These are phyloP conservation scores for Nephrocerus scutellatus DNA, from an alignment of 2,888 invertebrate genomes.

Conservation along the genomic window DNA sequence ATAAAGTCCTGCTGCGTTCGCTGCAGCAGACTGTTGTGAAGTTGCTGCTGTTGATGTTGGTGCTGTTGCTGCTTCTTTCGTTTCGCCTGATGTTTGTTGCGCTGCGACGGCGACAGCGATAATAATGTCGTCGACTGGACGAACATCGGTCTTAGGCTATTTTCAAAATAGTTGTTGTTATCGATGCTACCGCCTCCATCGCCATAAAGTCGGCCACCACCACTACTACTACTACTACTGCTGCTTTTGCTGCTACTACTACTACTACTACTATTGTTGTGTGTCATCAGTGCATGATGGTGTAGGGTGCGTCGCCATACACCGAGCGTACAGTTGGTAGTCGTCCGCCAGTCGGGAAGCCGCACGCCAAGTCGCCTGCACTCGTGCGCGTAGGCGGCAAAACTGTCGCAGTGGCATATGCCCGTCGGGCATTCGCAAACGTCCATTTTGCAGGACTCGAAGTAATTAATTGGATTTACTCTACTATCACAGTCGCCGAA, in stretches of 20 bases:
- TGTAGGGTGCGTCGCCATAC: constrained; percentile 33
- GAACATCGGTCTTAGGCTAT: too few relatives aligned
- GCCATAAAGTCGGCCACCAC: constrained; percentile 15
- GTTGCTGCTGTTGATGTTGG: constrained; percentile 23
- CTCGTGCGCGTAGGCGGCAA: constrained; percentile 82
- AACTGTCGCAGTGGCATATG: constrained; percentile 82
- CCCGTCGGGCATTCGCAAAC: constrained; percentile 79
- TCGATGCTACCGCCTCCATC: constrained; percentile 8
- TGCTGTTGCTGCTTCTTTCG: constrained; percentile 20
- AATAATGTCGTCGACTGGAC: too few relatives aligned
- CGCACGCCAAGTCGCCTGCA: constrained; percentile 71
- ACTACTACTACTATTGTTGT: too few relatives aligned
- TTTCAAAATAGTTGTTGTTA: too few relatives aligned
- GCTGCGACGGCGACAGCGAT: too few relatives aligned
- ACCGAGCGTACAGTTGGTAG: constrained; percentile 58
- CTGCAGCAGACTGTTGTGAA: constrained; percentile 30
- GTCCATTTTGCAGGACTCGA: constrained; percentile 78
- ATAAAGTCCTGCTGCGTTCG: constrained; percentile 34
- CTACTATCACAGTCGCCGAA: constrained; percentile 74
- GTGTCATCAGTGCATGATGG: neutral
- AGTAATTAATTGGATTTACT: constrained; percentile 74
- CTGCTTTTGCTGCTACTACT: constrained; percentile 23
- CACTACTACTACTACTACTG: constrained; percentile 22
- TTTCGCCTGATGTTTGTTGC: constrained; percentile 3
- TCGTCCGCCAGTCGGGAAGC: constrained; percentile 63